Evolutionary conservation across 2,888 invertebrate genomes (phyloP), one percentile per base, ranked within the genome.

Genomic region (Ganaspis brasiliensis): DNA sequence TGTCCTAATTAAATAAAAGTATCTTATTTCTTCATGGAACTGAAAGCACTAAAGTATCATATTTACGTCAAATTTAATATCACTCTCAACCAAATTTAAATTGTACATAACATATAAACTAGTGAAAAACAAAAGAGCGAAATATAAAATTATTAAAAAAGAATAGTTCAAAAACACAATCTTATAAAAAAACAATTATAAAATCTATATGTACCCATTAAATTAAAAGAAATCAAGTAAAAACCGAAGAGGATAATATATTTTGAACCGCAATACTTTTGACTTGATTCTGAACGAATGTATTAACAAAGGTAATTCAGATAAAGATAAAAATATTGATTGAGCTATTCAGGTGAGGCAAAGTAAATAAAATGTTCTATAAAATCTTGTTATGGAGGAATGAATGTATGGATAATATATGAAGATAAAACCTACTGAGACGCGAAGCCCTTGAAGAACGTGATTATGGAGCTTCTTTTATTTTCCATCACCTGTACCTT

Each of bases 341-440:
- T 24, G 26, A 26, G 26, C 56, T 24, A 24, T 56, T 56, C 56
- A 56, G 26, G 24, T 63, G 40, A 67, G 6, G 21, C 40, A 67
- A 67, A 21, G 6, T n/a, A 26, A 45, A 67, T 26, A 14, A 45
- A 26, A 67, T 45, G 14, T 67, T n/a, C 37, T 14, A 40, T 67
- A 40, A 67, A 67, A 67, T 45, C 67, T 45, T 67, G 40, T 67
- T 21, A 45, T 40, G 19, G 21, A 40, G 21, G 63, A 14, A 63
- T 63, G 37, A 31, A 59, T 59, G 31, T 59, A 59, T 59, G 24
- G 19, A 56, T 56, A 56, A 56, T 56, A 59, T 61, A 61, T 21
- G 24, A 67, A 67, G 67, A 67, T 67, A 24, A 67, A 45, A 67
- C 45, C 67, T 14, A 24, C 67, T 67, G 24, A 67, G 67, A 67